phyloP scores from a whole-genome alignment of 2,113 vertebrate genomes.

The Xenopus tropicalis region DNA sequence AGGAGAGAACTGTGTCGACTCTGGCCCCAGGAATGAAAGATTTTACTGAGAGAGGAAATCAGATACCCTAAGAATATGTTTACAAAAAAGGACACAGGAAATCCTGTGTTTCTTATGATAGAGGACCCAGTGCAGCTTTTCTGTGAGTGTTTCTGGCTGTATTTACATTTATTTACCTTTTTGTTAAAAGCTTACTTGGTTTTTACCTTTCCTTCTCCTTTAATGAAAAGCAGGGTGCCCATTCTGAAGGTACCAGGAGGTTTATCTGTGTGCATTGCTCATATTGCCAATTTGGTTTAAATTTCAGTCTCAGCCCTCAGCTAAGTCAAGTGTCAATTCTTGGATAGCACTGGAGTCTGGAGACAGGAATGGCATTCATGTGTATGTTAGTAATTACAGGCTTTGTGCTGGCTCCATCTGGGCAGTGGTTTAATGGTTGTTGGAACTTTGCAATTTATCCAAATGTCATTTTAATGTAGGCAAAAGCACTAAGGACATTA shows the following conservation, averaged over 20 bases:
- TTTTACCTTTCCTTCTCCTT: too few species aligned
- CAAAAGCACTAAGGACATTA: slow-evolving; percentile 9
- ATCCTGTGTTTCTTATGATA: too few species aligned
- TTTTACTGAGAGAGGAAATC: too few species aligned
- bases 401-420: slow-evolving; percentile 31
- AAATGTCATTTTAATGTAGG: slow-evolving; percentile 27
- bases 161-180: too few species aligned
- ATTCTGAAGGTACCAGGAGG: background rate
- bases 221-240: background rate
- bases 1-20: too few species aligned
- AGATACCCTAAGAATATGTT: too few species aligned
- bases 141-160: too few species aligned
- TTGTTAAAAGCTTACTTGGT: too few species aligned
- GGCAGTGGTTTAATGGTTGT: slow-evolving; percentile 1
- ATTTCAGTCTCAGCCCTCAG: background rate
- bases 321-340: slow-evolving; percentile 4
- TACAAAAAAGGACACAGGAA: too few species aligned
- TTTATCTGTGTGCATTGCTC: background rate
- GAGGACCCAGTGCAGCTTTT: too few species aligned
- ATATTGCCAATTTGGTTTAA: background rate
- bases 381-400: slow-evolving; percentile 22
- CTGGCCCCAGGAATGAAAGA: too few species aligned
- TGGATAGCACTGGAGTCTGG: slow-evolving; percentile 1
- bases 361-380: slow-evolving; percentile 11
- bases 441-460: slow-evolving; percentile 21